Conservation (phyloP, 2,797 vertebrate genomes). For the Urophycis tenuis region DNA sequence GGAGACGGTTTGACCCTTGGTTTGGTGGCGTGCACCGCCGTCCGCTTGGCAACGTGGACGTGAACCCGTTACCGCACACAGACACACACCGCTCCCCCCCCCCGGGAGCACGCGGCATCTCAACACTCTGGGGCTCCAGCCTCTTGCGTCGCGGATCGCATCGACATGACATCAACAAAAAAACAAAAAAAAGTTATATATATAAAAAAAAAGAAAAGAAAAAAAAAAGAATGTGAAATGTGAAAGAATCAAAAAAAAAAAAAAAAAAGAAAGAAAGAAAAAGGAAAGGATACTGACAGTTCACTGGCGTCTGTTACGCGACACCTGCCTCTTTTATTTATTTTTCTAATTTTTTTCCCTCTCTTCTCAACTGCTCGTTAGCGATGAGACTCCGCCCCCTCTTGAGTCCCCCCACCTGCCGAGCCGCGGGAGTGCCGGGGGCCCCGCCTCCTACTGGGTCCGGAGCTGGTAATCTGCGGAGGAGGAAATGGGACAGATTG, state of each 20-base stretch:
- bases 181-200: slow-evolving; percentile 37
- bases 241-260: slow-evolving; percentile 39
- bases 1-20: slow-evolving; percentile 33
- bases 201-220: slow-evolving; percentile 31
- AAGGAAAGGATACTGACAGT: slow-evolving; percentile 45
- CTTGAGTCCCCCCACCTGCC: slow-evolving; percentile 55
- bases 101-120: not conserved
- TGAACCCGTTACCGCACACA: slow-evolving; percentile 53
- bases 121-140: not conserved
- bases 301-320: slow-evolving; percentile 36
- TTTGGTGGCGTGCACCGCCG: slow-evolving; percentile 19
- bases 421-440: slow-evolving; percentile 33
- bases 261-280: slow-evolving; percentile 31
- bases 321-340: slow-evolving; percentile 50
- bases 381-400: slow-evolving; percentile 44
- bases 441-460: slow-evolving; percentile 68
- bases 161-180: slow-evolving; percentile 53
- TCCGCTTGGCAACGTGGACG: slow-evolving; percentile 33
- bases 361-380: no score
- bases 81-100: slow-evolving; percentile 22
- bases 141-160: slow-evolving; percentile 18
- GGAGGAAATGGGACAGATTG: slow-evolving; percentile 70
- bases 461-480: slow-evolving; percentile 79
- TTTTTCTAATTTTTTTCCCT: no score
- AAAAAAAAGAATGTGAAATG: slow-evolving; percentile 32